These are phyloP conservation scores for Alfaro cultratus DNA, from an alignment of 2,797 vertebrate species.

Conservation along the genomic window DNA sequence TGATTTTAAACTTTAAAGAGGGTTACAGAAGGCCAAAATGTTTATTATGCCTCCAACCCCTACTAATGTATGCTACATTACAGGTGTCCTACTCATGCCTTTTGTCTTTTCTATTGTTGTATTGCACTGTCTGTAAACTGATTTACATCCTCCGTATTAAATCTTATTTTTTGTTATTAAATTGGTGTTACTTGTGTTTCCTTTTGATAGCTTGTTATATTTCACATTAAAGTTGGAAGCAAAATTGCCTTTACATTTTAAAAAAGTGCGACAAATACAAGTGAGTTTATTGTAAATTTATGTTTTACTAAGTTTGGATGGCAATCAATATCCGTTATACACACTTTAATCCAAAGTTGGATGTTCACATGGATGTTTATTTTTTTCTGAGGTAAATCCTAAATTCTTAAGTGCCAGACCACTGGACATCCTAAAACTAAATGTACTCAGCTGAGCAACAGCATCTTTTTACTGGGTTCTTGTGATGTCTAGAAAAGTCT, in stretches of 20 bases:
- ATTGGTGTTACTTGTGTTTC: slow-evolving; percentile 34
- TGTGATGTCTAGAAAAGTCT: background rate
- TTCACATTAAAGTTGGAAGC: slow-evolving; percentile 21
- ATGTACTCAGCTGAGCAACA: background rate
- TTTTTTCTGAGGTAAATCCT: background rate
- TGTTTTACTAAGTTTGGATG: background rate
- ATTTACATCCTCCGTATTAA: slow-evolving; percentile 67
- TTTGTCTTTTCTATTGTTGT: slow-evolving; percentile 67
- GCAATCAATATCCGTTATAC: background rate
- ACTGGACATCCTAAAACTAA: background rate
- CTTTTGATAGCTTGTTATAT: slow-evolving; percentile 13
- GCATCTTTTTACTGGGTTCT: background rate
- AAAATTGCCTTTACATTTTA: background rate
- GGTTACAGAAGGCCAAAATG: slow-evolving; percentile 59
- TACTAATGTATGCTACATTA: slow-evolving; percentile 30
- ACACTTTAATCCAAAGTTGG: background rate
- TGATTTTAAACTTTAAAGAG: slow-evolving; percentile 11
- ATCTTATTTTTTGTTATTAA: slow-evolving; percentile 73
- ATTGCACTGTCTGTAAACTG: slow-evolving; percentile 64
- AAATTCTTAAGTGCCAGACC: background rate
- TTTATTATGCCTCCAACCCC: slow-evolving; percentile 11
- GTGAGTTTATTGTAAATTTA: background rate
- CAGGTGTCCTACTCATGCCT: slow-evolving; percentile 71
- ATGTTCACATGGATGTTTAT: background rate
- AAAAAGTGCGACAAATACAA: background rate